Evolutionary conservation across 2,888 invertebrate species (phyloP), one percentile per base, ranked within the genome.

Genomic region (Clanis bilineata): DNA sequence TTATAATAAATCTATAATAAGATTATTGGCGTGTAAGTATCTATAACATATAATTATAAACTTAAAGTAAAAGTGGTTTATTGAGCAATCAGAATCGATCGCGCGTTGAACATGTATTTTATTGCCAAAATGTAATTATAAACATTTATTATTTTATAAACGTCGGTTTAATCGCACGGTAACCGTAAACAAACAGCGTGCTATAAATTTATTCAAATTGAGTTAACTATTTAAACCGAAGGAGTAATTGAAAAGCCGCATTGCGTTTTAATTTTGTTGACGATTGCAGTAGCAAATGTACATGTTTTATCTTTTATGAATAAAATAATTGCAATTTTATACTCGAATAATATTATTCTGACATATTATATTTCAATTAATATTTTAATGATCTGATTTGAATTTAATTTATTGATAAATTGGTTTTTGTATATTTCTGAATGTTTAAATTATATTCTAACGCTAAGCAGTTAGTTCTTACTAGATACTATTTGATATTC

Each of bases 31-130:
- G 6, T 1, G 7, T n/a, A 45, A 23, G n/a, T 39, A n/a, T n/a
- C 4, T 18, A 6, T 45, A 22, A 12, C 21, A n/a, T 45, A 23
- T 45, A 32, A 51, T 21, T n/a, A 18, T 15, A 18, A 15, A 6
- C 15, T 6, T 41, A 41, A 47, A 32, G 51, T 51, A 51, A 51
- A 51, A 51, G 51, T 51, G 18, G 51, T 32, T 51, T 51, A 32
- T 47, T 25, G 10, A 51, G 51, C 4, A 51, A 51, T 51, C 28
- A 28, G 47, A 28, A 28, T 18, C 18, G 10, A 51, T 18, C 10
- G 32, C 15, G 51, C 28, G 51, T 18, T 9, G 3, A 32, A 18
- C 15, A 32, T 18, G 3, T 9, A 47, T 18, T 32, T 51, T 32
- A 51, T 32, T 32, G 10, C 4, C 18, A 32, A 32, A 51, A 32